Percentiles rank a stretch among this genome's conserved stretches.
Conservation (phyloP, 2,113 vertebrate species). For the Choloepus hoffmanni region DNA sequence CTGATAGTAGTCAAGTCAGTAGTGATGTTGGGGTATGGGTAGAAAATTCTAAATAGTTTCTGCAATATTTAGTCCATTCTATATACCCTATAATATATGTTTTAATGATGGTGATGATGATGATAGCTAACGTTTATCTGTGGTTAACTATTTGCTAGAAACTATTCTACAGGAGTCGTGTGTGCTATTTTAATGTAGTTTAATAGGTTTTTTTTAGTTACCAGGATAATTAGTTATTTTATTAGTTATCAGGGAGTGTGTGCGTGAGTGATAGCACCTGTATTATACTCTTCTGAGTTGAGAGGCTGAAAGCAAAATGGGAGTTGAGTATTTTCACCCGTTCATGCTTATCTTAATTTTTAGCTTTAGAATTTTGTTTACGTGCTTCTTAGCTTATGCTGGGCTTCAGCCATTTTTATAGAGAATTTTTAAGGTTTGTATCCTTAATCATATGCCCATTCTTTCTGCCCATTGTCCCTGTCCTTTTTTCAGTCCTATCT, state of each 20-base stretch:
- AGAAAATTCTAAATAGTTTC: neutral
- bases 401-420: neutral
- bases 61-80: neutral
- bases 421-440: neutral
- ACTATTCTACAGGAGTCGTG: neutral
- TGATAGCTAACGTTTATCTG: neutral
- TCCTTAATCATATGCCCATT: neutral
- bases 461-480: neutral
- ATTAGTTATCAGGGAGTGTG: neutral
- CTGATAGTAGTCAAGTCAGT: neutral
- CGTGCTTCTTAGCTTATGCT: neutral
- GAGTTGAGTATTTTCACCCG: neutral
- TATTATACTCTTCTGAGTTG: neutral
- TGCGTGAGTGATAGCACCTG: neutral
- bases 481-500: neutral
- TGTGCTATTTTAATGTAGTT: neutral
- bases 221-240: neutral
- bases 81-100: neutral
- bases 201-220: neutral
- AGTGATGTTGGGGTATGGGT: accelerated
- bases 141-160: neutral
- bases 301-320: neutral
- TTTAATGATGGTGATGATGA: neutral
- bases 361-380: slow-evolving; percentile 41
- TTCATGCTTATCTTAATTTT: neutral